Conservation (phyloP, 2,113 vertebrate genomes). For the Entomyzon cyanotis region DNA sequence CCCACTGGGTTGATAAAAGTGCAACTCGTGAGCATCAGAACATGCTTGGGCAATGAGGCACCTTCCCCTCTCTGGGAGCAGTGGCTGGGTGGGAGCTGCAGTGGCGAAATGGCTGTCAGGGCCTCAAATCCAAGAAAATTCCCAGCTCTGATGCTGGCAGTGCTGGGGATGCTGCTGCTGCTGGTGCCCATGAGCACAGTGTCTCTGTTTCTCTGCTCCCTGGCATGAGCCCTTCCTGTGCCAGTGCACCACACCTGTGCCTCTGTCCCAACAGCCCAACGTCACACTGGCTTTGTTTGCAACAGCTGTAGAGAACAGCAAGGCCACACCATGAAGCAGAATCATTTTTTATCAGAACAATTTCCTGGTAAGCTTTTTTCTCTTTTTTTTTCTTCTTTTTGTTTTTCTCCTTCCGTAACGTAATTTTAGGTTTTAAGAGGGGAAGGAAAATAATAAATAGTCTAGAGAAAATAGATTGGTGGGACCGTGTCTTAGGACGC, state of each 20-base stretch:
- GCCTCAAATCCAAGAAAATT: background rate
- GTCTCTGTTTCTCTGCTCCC: background rate
- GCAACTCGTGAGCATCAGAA: rapidly evolving
- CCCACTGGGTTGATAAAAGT: background rate
- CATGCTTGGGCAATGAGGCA: background rate
- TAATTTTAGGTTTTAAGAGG: slow-evolving; percentile 1
- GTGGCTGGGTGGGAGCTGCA: rapidly evolving
- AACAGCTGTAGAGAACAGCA: background rate
- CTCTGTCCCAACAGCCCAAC: background rate
- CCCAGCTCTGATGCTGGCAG: background rate
- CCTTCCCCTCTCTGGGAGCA: background rate
- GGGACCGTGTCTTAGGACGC: rapidly evolving
- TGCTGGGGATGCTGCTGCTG: background rate
- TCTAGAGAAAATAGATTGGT: background rate
- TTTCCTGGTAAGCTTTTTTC: slow-evolving; percentile 6
- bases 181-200: rapidly evolving
- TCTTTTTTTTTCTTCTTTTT: background rate
- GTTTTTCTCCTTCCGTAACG: background rate
- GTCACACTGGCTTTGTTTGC: background rate
- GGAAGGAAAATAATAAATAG: slow-evolving; percentile 27
- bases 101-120: background rate
- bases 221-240: rapidly evolving
- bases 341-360: background rate
- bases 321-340: background rate
- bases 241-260: background rate